Base-by-base conservation (phyloP, 2,888 invertebrate species). In the Rhopalosiphum nymphaeae region DNA sequence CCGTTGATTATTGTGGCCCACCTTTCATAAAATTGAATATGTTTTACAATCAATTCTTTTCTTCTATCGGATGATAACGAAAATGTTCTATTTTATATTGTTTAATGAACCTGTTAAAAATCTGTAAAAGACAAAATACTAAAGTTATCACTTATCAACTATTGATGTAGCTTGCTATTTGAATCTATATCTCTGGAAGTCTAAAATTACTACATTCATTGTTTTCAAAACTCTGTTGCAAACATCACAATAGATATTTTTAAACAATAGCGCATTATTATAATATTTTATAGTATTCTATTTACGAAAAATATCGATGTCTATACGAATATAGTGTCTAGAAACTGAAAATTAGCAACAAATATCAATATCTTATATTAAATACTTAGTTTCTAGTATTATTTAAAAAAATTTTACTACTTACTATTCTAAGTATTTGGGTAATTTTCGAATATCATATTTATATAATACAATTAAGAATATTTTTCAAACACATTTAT, bases 1-100 rank as follows among this genome's bases (percentile, higher is more conserved):
- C 11, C 2, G 42, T 44, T 89, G 44, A 4, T 49, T 49, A 84
- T 49, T 42, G 42, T 91, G 42, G 49, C 53, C 84, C 78, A 36
- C 26, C 53, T 91, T 88, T 91, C 29, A 53, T 53, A 53, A 84
- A 90, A 91, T 25, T 42, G 26, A n/a, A 91, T 84, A 91, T 84
- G 53, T 84, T 42, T 78, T 53, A 78, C 26, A 78, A 84, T 91
- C 29, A 61, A 53, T 53, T 91, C 53, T 84, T 49, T 78, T 91
- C 42, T 91, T 42, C 42, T 53, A 25, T 25, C 78, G 16, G 53
- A 84, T 42, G 84, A 91, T 78, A 84, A 84, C 84, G 42, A 16
- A 26, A 53, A 26, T 29, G 16, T 13, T 29, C 26, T 78, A 13
- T 36, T 36, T 42, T 91, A 26, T 42, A 89, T 53, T 91, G 84